Base-by-base conservation (phyloP, 2,113 vertebrate genomes). In the Forbesichthys agassizii region DNA sequence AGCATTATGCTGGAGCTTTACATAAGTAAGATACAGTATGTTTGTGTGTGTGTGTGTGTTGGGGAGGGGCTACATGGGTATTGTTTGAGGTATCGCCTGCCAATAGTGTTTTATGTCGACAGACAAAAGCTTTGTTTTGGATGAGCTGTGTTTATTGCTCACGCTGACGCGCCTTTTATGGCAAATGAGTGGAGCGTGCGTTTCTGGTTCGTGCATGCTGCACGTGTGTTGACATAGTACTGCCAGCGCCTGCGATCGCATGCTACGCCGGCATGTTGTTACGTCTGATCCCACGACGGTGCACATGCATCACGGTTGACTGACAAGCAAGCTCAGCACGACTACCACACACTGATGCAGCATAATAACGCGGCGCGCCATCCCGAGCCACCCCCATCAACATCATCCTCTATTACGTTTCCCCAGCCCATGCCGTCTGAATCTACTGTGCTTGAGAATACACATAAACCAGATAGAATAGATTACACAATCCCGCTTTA, bases 151-250 rank as follows among this genome's bases (percentile, higher is more conserved):
- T 80, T 84, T 83, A 77, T 85, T 86, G 82, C 83, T 87, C 71
- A 62, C 70, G 78, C 84, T 89, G 84, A 90, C 86, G 74, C 33
- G 73, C 79, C 77, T 75, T 87, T 88, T 77, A 86, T 82, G 86
- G 84, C 83, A 80, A 67, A 78, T 89, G 84, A 88, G 74, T 83
- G 86, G 88, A 81, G 80, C 74, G 78, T 59, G 64, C 68, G 42
- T 49, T 11, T 27, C 6, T 46, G 70, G 33, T 66, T 13, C 66
- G 68, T 74, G 67, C 49, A 18, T 59, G 49, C 18, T 67, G 55
- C 48, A 3, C 78, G 54, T 64, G 66, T 67, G 67, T 27, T 18
- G 63, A 42, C 20, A 36, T 61, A 51, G 57, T 33, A 36, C 11
- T 60, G 77, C 73, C 73, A 81, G 51, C 13, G 42, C 58, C 36